A percentile compares a stretch with the other conserved stretches of the same genome.
Evolutionary conservation across 2,797 vertebrate species (phyloP).

Genomic region (Philypnodon macrostomus): DNA sequence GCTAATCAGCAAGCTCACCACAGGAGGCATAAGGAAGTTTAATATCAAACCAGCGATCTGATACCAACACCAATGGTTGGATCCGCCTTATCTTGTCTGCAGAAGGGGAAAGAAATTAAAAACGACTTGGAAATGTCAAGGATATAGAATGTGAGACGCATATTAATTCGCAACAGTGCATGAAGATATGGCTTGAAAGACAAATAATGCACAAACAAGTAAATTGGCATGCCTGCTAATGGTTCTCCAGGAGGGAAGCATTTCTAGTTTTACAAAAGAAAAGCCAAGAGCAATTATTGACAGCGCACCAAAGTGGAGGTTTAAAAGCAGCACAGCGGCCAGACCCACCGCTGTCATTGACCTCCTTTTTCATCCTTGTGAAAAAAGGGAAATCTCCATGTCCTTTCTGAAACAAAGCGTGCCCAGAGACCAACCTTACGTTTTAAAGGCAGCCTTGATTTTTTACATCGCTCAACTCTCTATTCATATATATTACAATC

Average conservation of each 20-base stretch:
- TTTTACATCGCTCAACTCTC: constrained; percentile 59
- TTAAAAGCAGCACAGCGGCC: constrained; percentile 48
- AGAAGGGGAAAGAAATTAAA: constrained; percentile 40
- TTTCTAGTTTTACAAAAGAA: constrained; percentile 75
- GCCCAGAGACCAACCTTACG: constrained; percentile 44
- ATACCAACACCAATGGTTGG: constrained; percentile 60
- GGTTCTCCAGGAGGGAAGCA: constrained; percentile 66
- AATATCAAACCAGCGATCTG: constrained; percentile 67
- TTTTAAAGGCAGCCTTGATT: constrained; percentile 54
- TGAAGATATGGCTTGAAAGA: constrained; percentile 48
- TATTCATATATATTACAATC: constrained; percentile 69
- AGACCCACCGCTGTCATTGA: constrained; percentile 32
- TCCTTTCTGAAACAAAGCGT: constrained; percentile 63
- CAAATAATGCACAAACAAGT: constrained; percentile 69
- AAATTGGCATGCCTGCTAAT: constrained; percentile 68
- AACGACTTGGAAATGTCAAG: constrained; percentile 71
- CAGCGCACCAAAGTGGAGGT: constrained; percentile 56
- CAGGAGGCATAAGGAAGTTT: constrained; percentile 40
- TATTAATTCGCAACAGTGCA: constrained; percentile 68
- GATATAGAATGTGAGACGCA: constrained; percentile 68
- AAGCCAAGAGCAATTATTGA: constrained; percentile 68
- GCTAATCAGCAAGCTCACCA: constrained; percentile 59
- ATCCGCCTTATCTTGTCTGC: constrained; percentile 68
- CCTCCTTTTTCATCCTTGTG: constrained; percentile 32
- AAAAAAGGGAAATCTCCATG: constrained; percentile 38